Base-by-base conservation (phyloP, 1,140 invertebrate species). In the Bombyx mori region DNA sequence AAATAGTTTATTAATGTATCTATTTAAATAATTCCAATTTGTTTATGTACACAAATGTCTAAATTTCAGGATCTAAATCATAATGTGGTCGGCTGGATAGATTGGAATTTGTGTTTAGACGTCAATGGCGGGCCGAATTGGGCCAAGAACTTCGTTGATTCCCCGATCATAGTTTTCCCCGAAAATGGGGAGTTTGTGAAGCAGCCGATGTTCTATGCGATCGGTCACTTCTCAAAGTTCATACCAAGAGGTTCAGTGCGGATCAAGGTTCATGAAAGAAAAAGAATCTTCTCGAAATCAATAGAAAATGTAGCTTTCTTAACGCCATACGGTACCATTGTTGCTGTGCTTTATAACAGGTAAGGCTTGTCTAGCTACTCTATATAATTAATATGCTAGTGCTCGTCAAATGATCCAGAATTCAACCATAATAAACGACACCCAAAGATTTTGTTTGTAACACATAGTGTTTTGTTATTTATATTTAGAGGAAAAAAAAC, bases 61-160 rank as follows among this genome's bases (percentile, higher is more conserved):
- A 69, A 7, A 48, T 75, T 88, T 5, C 79, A 95, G 90, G 92
- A 94, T 81, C 71, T 96, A 44, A 92, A 92, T 65, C 89, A 93
- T 71, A 91, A 88, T 77, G 89, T 90, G 65, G 92, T 89, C 73
- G 92, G 94, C 2, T 97, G 95, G 95, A 89, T 95, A 5, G 96
- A 98, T 74, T 98, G 96, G 96, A 98, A 98, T 81, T 73, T 97
- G 1, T 93, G 91, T n/a, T 76, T 98, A 7, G 89, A 95, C 69
- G 75, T 89, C 64, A 64, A 87, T 43, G 96, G 96, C 49, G 95
- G 95, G 3, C 95, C 95, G 1, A 96, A 92, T 70, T 96, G 92
- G 91, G 90, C 89, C 0, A 73, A 90, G 0, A 95, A 96, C 73
- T 89, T 82, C 71, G 93, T 95, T 1, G 95, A 97, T 77, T 88